Evolutionary conservation across 2,113 vertebrate genomes (phyloP).

Genomic region (Tychaedon coryphoeus): DNA sequence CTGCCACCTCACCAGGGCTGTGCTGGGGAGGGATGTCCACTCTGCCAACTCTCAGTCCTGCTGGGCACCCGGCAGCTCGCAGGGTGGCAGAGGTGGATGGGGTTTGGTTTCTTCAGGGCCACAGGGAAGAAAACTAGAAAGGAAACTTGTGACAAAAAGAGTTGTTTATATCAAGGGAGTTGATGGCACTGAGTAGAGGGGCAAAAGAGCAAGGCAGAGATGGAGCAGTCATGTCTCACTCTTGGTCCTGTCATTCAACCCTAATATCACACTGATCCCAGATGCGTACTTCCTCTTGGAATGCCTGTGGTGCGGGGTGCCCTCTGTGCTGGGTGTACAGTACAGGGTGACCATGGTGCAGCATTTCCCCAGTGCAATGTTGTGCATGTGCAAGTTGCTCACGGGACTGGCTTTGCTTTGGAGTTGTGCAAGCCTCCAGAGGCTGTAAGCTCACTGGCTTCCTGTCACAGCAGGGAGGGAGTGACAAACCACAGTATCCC

Average conservation of each 20-base stretch:
- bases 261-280: rapidly evolving
- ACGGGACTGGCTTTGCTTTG: rapidly evolving
- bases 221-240: not conserved
- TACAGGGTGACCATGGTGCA: not conserved
- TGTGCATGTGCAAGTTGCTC: not conserved
- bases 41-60: not conserved
- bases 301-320: too few species aligned
- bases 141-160: not conserved
- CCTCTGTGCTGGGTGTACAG: too few species aligned
- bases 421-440: not conserved
- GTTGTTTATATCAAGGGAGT: not conserved
- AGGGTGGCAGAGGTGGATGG: not conserved
- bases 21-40: not conserved
- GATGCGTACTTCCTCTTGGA: not conserved
- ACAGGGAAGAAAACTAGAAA: not conserved
- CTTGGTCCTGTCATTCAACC: not conserved
- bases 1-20: not conserved
- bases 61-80: rapidly evolving
- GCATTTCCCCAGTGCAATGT: not conserved
- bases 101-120: not conserved
- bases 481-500: not conserved
- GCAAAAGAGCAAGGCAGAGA: not conserved
- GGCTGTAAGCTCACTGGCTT: not conserved
- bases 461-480: not conserved
- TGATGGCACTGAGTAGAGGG: not conserved